phyloP scores from a whole-genome alignment of 2,113 vertebrate species.

The Epinephelus cyanopodus region DNA sequence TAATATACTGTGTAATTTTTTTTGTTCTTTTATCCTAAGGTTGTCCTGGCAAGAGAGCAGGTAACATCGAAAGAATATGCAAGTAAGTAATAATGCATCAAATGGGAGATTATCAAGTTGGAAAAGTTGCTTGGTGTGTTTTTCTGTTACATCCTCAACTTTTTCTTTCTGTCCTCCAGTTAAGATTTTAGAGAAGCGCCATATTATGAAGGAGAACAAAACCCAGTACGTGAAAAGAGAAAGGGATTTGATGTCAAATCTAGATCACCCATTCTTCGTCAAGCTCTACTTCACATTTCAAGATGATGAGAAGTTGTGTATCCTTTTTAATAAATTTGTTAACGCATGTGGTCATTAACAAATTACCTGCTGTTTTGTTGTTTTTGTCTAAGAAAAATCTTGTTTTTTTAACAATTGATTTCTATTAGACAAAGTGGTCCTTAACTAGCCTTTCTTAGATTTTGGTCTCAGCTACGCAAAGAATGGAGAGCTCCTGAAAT shows the following conservation, averaged over 20 bases:
- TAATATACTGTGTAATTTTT: conserved; percentile 16
- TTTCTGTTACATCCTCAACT: neutral
- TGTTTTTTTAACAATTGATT: neutral
- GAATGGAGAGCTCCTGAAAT: conserved; percentile 98
- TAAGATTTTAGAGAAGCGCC: conserved; percentile 99
- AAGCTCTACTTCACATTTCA: conserved; percentile 99
- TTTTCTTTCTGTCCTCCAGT: conserved; percentile 83
- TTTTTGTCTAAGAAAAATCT: neutral
- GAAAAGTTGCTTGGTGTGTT: neutral
- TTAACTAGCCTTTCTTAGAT: conserved; percentile 87
- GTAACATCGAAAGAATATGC: conserved; percentile 96
- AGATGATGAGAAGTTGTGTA: conserved; percentile 99
- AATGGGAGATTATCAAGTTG: neutral
- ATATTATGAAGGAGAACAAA: conserved; percentile 99
- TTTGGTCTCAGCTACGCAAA: conserved; percentile 99
- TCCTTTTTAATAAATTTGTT: conserved; percentile 86
- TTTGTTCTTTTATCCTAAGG: conserved; percentile 80
- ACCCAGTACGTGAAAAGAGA: conserved; percentile 97
- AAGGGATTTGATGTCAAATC: conserved; percentile 96
- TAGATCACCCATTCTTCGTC: conserved; percentile 98
- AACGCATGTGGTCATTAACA: neutral
- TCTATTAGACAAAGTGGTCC: conserved; percentile 41
- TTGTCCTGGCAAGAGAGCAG: conserved; percentile 96
- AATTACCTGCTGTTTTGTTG: neutral
- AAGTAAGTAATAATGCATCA: conserved; percentile 87